Base-by-base conservation (phyloP, 2,113 vertebrate genomes). In the Oostethus manadensis region DNA sequence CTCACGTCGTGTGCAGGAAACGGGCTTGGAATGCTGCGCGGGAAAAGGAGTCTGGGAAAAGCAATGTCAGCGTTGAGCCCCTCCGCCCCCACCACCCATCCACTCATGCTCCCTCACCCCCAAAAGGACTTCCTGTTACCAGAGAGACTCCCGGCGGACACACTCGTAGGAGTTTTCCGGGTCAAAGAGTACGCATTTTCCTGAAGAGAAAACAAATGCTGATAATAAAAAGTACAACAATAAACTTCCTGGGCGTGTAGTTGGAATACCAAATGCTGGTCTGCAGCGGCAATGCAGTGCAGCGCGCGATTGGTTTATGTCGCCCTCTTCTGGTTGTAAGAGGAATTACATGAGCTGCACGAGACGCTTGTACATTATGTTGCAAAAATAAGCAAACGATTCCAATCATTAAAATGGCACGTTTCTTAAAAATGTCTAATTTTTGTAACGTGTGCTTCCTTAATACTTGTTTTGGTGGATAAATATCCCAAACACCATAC, bases 21-120 rank as follows among this genome's bases (percentile, higher is more conserved):
- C 83, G 66, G 83, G 64, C 72, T 68, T 79, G 75, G 87, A 89
- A 87, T 77, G 74, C 61, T 78, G 67, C 60, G 74, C 74, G 76
- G 78, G 69, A 85, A 73, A 80, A 78, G 78, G 57, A 64, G 65
- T 73, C 66, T 84, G 77, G 72, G 80, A 86, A 82, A 82, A 69
- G 66, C 66, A 66, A 21, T 53, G 73, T 73, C 73, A 69, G 71
- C 68, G 77, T 71, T 54, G 56, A 61, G 70, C 71, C 74, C 79
- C 77, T 66, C 70, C 70, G 73, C n/a, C n/a, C n/a, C n/a, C n/a
- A n/a, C n/a, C n/a, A n/a, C n/a, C n/a, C n/a, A n/a, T n/a, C n/a
- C n/a, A n/a, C 4, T 33, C 29, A 7, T 8, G 1, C 29, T 33
- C 74, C 76, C 77, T 74, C 70, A 20, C 42, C 35, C 58, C 21